These are phyloP conservation scores for Xestia rhomboidea DNA, from an alignment of 2,888 invertebrate species.

Conservation along the genomic window DNA sequence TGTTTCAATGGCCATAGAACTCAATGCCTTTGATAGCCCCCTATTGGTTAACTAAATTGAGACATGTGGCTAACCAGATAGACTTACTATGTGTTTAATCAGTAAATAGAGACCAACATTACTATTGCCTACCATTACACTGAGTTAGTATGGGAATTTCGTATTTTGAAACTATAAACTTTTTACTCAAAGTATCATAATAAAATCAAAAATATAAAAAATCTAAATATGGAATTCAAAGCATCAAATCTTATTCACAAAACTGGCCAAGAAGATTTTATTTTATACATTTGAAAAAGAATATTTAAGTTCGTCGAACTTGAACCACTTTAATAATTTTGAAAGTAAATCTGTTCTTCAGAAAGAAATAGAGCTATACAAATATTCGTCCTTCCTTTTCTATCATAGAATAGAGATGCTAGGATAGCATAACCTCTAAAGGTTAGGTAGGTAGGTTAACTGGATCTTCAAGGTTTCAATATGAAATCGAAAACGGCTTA, in stretches of 20 bases:
- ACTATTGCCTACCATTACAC: background rate
- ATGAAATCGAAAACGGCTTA: background rate
- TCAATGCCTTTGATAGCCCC: background rate
- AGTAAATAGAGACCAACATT: background rate
- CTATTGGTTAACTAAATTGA: background rate
- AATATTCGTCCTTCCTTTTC: background rate
- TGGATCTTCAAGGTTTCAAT: background rate
- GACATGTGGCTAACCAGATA: background rate
- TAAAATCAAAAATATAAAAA: too few species aligned
- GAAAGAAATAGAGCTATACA: background rate
- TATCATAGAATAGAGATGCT: slow-evolving; percentile 1
- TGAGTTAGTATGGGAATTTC: background rate
- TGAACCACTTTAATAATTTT: background rate
- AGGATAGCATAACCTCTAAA: slow-evolving; percentile 28
- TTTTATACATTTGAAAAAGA: background rate
- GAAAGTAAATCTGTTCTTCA: background rate
- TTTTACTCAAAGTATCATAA: background rate
- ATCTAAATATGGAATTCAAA: background rate
- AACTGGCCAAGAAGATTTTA: background rate
- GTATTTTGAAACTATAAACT: background rate
- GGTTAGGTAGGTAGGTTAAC: slow-evolving; percentile 2
- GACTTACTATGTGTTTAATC: background rate
- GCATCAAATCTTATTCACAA: background rate
- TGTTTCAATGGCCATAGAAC: background rate
- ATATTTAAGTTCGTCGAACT: background rate